phyloP scores from a whole-genome alignment of 2,113 vertebrate species.

The Onychostoma macrolepis region DNA sequence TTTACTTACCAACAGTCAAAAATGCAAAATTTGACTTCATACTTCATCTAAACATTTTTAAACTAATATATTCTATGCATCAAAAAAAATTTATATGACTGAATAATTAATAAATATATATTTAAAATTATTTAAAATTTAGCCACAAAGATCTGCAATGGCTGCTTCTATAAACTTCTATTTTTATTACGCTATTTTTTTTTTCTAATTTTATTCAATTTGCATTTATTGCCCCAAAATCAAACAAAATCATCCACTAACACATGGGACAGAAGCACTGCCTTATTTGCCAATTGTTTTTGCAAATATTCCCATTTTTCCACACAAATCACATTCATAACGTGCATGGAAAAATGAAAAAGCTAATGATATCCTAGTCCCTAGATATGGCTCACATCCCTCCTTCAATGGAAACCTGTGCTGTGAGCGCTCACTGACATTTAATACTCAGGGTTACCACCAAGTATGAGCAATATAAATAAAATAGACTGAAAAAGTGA shows the following conservation, averaged over 20 bases:
- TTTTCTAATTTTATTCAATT: not conserved
- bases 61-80: too few species aligned
- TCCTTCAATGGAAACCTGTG: slow-evolving; percentile 11
- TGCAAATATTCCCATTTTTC: not conserved
- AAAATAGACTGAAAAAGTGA: not conserved
- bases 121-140: too few species aligned
- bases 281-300: not conserved
- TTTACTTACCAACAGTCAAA: not conserved
- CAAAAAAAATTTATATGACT: too few species aligned
- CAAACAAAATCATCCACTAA: not conserved
- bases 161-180: not conserved
- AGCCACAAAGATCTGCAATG: not conserved
- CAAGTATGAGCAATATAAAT: not conserved
- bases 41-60: too few species aligned
- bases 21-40: too few species aligned
- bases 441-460: not conserved
- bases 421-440: not conserved
- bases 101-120: too few species aligned
- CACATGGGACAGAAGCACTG: not conserved
- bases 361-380: not conserved
- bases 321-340: not conserved
- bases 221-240: not conserved
- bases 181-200: not conserved
- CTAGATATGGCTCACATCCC: slow-evolving; percentile 25
- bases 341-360: not conserved